phyloP scores from a whole-genome alignment of 1,140 invertebrate species.

The Lepeophtheirus salmonis region DNA sequence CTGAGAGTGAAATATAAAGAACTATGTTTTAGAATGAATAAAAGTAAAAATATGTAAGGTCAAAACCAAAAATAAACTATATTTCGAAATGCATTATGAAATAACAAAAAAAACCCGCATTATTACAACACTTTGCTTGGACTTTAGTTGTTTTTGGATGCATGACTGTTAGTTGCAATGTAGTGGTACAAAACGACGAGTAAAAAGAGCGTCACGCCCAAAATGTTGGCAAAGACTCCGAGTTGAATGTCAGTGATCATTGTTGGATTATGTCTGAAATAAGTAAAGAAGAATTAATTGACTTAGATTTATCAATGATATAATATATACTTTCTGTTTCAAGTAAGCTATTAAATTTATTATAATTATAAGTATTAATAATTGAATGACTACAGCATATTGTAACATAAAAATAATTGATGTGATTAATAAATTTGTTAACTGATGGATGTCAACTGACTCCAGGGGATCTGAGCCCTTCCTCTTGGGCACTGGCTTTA shows the following conservation, averaged over 20 bases:
- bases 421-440: neutral
- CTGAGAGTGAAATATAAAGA: too few species aligned
- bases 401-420: neutral
- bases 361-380: neutral
- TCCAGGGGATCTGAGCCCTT: conserved; percentile 2
- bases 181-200: conserved; percentile 91
- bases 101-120: too few species aligned
- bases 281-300: neutral
- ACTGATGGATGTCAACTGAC: neutral
- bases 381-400: neutral
- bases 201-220: conserved; percentile 80
- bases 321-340: neutral
- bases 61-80: too few species aligned
- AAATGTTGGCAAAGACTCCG: conserved; percentile 82
- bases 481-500: neutral
- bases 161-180: conserved; percentile 54
- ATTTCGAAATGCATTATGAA: too few species aligned
- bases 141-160: neutral
- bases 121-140: too few species aligned
- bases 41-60: too few species aligned
- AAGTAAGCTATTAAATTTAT: neutral
- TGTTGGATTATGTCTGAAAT: conserved; percentile 25
- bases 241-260: conserved; percentile 96
- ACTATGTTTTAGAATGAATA: too few species aligned
- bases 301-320: neutral